Evolutionary conservation across 2,113 vertebrate species (phyloP).

Genomic region (Seriola rivoliana): DNA sequence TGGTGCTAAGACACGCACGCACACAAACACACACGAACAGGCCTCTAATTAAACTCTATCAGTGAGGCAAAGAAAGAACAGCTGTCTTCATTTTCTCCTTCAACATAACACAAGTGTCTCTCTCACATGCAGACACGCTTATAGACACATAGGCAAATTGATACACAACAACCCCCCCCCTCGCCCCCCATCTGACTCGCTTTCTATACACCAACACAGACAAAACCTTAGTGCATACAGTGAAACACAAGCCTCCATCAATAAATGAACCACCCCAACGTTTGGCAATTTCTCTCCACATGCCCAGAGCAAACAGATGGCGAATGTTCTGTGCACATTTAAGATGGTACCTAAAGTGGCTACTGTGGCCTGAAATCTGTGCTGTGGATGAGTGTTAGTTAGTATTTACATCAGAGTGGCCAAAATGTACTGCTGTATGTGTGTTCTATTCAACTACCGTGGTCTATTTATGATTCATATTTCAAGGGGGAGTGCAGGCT

Average conservation of each 20-base stretch:
- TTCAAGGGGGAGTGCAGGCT: constrained; percentile 71
- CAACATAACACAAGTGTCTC: constrained; percentile 55
- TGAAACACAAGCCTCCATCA: constrained; percentile 45
- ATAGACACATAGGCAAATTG: constrained; percentile 39
- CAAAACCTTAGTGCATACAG: constrained; percentile 30
- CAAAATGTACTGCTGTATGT: constrained; percentile 18
- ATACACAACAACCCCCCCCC: constrained; percentile 11
- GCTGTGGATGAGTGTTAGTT: constrained; percentile 39
- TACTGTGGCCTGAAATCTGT: constrained; percentile 49
- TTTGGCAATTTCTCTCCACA: constrained; percentile 48
- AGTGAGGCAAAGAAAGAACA: constrained; percentile 76
- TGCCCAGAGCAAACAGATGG: constrained; percentile 74
- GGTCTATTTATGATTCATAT: constrained; percentile 68
- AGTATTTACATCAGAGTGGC: constrained; percentile 47
- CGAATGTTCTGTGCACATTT: constrained; percentile 42
- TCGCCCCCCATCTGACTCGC: neutral
- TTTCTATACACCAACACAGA: constrained; percentile 50
- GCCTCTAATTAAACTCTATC: constrained; percentile 80
- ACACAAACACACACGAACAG: constrained; percentile 12
- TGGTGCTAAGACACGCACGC: constrained; percentile 30
- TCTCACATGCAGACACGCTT: constrained; percentile 56
- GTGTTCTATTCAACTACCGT: constrained; percentile 33
- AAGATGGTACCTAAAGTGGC: constrained; percentile 59
- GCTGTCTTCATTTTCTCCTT: constrained; percentile 70
- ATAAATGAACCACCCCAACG: constrained; percentile 53